These are phyloP conservation scores for Corythornis leucogaster DNA, from an alignment of 2,797 vertebrate genomes.

Conservation along the genomic window DNA sequence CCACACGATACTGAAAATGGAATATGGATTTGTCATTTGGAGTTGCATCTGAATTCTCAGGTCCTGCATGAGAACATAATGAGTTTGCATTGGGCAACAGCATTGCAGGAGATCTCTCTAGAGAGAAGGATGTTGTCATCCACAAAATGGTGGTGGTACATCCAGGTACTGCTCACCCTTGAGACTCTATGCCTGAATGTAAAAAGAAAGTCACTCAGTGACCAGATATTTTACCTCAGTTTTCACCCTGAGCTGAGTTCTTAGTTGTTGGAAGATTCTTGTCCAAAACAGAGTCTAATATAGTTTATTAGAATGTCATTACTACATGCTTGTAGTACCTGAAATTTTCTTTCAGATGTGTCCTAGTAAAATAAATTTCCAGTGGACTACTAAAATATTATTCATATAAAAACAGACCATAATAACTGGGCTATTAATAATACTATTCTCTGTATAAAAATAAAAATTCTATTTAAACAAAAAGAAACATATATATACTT, in stretches of 20 bases:
- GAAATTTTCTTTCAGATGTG: neutral
- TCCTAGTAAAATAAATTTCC: neutral
- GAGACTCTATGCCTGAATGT: neutral
- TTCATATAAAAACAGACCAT: neutral
- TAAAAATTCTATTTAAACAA: neutral
- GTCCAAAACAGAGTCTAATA: neutral
- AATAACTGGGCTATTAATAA: neutral
- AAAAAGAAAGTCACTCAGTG: neutral
- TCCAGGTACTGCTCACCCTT: neutral
- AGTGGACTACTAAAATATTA: neutral
- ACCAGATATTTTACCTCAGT: neutral
- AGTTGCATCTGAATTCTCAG: neutral
- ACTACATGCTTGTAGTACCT: neutral
- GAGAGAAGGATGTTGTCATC: neutral
- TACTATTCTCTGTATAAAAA: neutral
- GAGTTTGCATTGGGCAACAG: neutral
- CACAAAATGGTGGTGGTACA: neutral
- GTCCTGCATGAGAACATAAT: neutral
- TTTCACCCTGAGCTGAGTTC: neutral
- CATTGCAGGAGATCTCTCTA: neutral
- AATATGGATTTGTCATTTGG: neutral
- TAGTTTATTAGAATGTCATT: neutral
- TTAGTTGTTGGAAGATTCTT: neutral
- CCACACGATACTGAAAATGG: neutral
- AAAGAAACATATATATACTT: neutral